These are phyloP conservation scores for Cossypha caffra DNA, from an alignment of 2,797 vertebrate genomes.

Conservation along the genomic window DNA sequence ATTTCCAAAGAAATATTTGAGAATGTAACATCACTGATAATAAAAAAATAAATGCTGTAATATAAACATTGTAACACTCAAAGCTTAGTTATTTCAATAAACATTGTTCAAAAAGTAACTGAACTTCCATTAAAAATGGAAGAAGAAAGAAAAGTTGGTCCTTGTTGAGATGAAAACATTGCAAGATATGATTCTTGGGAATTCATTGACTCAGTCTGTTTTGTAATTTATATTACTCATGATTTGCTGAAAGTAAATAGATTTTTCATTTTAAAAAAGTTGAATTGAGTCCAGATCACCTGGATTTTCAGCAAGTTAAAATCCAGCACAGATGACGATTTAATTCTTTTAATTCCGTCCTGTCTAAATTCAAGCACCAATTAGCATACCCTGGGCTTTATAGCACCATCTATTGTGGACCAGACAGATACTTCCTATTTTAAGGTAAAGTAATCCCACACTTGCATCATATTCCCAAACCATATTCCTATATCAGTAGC, in stretches of 20 bases:
- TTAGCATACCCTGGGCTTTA: not conserved
- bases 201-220: not conserved
- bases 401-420: not conserved
- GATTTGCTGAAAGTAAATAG: not conserved
- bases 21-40: conserved; percentile 20
- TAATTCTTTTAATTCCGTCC: not conserved
- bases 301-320: not conserved
- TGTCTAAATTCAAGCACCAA: not conserved
- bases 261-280: not conserved
- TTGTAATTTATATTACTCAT: not conserved
- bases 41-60: not conserved
- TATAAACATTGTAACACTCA: not conserved
- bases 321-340: not conserved
- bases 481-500: not conserved
- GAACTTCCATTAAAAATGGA: not conserved
- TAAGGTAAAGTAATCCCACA: not conserved
- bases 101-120: not conserved
- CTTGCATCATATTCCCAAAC: not conserved
- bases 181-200: not conserved
- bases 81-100: not conserved
- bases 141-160: not conserved
- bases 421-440: not conserved
- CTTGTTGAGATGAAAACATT: not conserved
- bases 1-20: conserved; percentile 42
- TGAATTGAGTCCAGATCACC: not conserved